These are phyloP conservation scores for Apeira syringaria DNA, from an alignment of 2,888 invertebrate species.

Conservation along the genomic window DNA sequence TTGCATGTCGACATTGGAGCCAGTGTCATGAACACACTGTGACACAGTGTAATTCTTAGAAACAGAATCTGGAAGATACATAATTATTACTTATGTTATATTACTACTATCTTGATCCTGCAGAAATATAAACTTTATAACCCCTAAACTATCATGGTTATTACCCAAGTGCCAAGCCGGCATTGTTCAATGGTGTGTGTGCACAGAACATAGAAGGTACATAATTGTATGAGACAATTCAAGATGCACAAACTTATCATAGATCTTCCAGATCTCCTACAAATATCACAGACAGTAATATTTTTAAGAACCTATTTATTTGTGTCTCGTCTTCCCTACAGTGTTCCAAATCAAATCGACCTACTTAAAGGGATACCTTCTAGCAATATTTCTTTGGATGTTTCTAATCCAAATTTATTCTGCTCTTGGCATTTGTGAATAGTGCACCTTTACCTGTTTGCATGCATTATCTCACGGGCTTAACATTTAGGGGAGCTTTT, in stretches of 20 bases:
- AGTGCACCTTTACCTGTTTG: slow-evolving; percentile 72
- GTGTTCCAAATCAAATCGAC: slow-evolving; percentile 44
- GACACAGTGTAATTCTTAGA: too few relatives aligned
- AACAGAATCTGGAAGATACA: too few relatives aligned
- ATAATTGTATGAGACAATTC: slow-evolving; percentile 14
- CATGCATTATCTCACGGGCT: slow-evolving; percentile 71
- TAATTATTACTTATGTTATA: too few relatives aligned
- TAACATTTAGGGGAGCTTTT: slow-evolving; percentile 64
- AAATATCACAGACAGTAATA: slow-evolving; percentile 37
- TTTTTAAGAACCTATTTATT: slow-evolving; percentile 34
- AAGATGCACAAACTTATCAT: slow-evolving; percentile 52
- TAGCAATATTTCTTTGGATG: slow-evolving; percentile 14
- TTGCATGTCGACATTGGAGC: too few relatives aligned
- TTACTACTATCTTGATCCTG: too few relatives aligned
- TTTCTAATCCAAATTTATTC: slow-evolving; percentile 47
- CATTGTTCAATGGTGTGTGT: background rate
- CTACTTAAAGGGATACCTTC: slow-evolving; percentile 27
- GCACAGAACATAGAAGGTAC: slow-evolving; percentile 1
- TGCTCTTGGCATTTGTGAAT: slow-evolving; percentile 65
- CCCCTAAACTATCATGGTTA: too few relatives aligned
- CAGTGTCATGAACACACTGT: too few relatives aligned
- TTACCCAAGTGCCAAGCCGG: background rate
- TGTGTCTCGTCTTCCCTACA: slow-evolving; percentile 60
- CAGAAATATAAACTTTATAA: too few relatives aligned
- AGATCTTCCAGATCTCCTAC: slow-evolving; percentile 42